Conservation (phyloP, 37 sponge, comb jelly and placozoan species). For the Halichondria panicea region DNA sequence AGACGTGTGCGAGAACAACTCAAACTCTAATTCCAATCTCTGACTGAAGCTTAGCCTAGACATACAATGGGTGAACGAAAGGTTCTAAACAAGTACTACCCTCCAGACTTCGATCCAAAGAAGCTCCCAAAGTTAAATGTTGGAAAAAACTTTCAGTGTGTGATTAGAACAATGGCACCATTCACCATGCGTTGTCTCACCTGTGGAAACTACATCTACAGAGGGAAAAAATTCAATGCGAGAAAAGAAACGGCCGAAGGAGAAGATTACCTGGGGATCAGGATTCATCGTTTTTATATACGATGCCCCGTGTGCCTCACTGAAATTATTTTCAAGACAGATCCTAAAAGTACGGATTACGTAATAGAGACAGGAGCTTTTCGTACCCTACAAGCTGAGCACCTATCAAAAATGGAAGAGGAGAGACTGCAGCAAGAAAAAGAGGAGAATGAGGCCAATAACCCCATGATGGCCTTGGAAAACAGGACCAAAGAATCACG, state of each 20-base stretch:
- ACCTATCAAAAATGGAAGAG: constrained; percentile 79
- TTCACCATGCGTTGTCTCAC: constrained; percentile 97
- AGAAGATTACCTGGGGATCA: constrained; percentile 89
- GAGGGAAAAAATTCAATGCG: constrained; percentile 97
- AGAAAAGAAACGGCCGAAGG: constrained; percentile 85
- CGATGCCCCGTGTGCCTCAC: constrained; percentile 93
- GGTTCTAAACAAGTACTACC: constrained; percentile 95
- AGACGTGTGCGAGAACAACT: no score
- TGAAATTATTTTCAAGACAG: constrained; percentile 97
- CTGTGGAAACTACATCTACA: constrained; percentile 97
- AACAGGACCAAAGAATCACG: constrained; percentile 93
- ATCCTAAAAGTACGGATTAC: constrained; percentile 96
- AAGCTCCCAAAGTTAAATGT: constrained; percentile 85
- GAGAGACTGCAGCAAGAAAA: constrained; percentile 68
- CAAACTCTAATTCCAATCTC: background rate
- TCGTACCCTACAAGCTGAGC: constrained; percentile 93
- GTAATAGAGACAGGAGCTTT: constrained; percentile 92
- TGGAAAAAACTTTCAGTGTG: constrained; percentile 80
- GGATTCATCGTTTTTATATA: constrained; percentile 93
- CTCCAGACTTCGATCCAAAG: constrained; percentile 92
- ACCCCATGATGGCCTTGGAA: constrained; percentile 96
- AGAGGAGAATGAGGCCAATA: constrained; percentile 94
- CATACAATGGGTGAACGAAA: constrained; percentile 80
- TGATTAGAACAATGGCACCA: constrained; percentile 94
- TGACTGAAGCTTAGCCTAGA: background rate